phyloP scores from a whole-genome alignment of 2,113 vertebrate species.

The Hippolais icterina region DNA sequence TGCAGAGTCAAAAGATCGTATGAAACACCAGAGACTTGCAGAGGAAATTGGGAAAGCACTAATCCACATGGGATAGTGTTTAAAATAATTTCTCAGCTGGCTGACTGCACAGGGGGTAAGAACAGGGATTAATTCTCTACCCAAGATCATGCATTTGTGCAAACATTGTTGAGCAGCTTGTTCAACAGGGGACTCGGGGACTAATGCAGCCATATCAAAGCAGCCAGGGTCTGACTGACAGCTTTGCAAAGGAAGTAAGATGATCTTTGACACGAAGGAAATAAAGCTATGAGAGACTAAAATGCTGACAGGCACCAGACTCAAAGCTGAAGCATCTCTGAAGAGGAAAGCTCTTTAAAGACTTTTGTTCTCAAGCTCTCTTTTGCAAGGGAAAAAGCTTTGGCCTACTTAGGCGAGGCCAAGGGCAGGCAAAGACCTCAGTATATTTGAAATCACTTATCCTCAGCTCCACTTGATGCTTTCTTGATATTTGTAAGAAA shows the following conservation, averaged over 20 bases:
- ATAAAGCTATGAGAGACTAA: slow-evolving; percentile 31
- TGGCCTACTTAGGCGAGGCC: slow-evolving; percentile 11
- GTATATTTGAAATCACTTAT: not conserved
- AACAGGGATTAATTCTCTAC: slow-evolving; percentile 31
- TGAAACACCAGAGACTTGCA: slow-evolving; percentile 2
- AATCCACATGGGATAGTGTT: not conserved
- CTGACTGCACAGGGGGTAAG: slow-evolving; percentile 1
- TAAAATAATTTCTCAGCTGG: slow-evolving; percentile 43
- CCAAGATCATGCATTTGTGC: slow-evolving; percentile 19
- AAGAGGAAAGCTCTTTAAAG: slow-evolving; percentile 36
- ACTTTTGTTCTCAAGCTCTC: slow-evolving; percentile 3
- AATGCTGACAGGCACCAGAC: slow-evolving; percentile 33
- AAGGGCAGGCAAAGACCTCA: slow-evolving; percentile 19
- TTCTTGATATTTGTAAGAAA: not conserved
- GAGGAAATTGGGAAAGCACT: slow-evolving; percentile 17
- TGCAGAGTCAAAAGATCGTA: not conserved
- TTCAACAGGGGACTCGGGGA: not conserved
- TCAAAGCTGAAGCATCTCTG: not conserved
- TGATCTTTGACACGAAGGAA: slow-evolving; percentile 52
- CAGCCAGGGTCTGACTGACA: slow-evolving; percentile 37
- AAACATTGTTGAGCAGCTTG: slow-evolving; percentile 42
- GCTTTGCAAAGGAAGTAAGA: slow-evolving; percentile 41
- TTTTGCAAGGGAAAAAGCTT: not conserved
- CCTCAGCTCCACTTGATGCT: not conserved
- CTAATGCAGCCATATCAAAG: not conserved